Percentiles rank a stretch among this genome's conserved stretches.
Conservation (phyloP, 1,140 invertebrate genomes). For the Pachypeltis micranthus region DNA sequence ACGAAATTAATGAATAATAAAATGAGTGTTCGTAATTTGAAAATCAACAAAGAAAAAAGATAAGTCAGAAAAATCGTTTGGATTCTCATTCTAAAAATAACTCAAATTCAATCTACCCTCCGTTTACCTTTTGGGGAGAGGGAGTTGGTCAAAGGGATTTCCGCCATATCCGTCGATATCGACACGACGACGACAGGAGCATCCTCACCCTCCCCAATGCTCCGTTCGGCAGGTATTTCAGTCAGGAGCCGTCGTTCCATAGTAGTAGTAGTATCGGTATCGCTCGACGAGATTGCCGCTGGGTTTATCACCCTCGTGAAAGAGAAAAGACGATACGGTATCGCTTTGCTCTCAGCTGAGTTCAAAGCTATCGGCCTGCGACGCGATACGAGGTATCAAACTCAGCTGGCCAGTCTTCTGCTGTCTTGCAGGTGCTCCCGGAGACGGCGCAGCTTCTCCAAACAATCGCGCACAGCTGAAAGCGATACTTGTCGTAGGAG, state of each 20-base stretch:
- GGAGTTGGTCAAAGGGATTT: background rate
- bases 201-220: background rate
- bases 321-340: background rate
- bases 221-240: background rate
- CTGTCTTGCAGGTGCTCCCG: background rate
- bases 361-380: background rate
- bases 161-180: background rate
- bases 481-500: background rate
- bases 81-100: too few relatives aligned
- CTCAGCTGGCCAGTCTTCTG: background rate
- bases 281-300: background rate
- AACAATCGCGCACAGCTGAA: background rate
- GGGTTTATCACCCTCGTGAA: background rate
- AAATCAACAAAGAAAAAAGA: too few relatives aligned
- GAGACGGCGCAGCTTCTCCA: slow-evolving; percentile 3
- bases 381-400: slow-evolving; percentile 6
- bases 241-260: background rate
- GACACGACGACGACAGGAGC: background rate
- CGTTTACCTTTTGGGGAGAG: background rate
- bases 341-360: background rate
- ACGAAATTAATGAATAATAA: too few relatives aligned
- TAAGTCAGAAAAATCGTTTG: too few relatives aligned
- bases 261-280: background rate
- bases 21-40: too few relatives aligned
- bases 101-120: too few relatives aligned